A percentile compares a stretch with the other conserved stretches of the same genome.
Evolutionary conservation across 2,113 vertebrate genomes (phyloP).

Genomic region (Stercorarius parasiticus): DNA sequence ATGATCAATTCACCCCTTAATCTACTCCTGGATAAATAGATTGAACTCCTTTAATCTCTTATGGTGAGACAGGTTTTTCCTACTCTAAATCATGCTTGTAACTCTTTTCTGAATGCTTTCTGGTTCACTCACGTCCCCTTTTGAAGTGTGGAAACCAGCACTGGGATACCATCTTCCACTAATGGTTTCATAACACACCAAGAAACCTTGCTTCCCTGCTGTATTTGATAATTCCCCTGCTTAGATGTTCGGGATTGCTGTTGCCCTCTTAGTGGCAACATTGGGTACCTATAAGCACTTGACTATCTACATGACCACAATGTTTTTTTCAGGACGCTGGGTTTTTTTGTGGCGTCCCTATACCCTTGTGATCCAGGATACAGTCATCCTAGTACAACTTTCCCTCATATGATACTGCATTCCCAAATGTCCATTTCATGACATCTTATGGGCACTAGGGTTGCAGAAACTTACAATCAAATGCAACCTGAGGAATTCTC

Average conservation of each 20-base stretch:
- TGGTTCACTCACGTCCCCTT: not conserved
- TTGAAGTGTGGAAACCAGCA: not conserved
- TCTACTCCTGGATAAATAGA: not conserved
- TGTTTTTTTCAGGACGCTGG: not conserved
- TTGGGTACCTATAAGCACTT: rapidly evolving
- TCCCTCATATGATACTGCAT: not conserved
- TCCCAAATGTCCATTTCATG: not conserved
- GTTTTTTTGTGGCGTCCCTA: not conserved
- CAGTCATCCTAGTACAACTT: not conserved
- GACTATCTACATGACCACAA: not conserved
- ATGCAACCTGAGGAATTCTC: not conserved
- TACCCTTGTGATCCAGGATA: not conserved
- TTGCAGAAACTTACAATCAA: not conserved
- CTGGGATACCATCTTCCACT: not conserved
- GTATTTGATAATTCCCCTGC: not conserved
- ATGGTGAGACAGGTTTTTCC: not conserved
- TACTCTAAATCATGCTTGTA: not conserved
- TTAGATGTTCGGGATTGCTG: not conserved
- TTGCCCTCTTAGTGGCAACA: not conserved
- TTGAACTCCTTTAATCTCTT: not conserved
- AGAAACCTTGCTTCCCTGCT: not conserved
- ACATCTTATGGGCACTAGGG: rapidly evolving
- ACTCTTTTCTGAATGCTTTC: not conserved
- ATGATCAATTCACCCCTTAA: not conserved
- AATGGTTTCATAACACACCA: not conserved